A percentile compares a stretch with the other conserved stretches of the same genome.
These are phyloP conservation scores for Tenthredo amoena DNA, from an alignment of 2,888 invertebrate genomes.

Conservation along the genomic window DNA sequence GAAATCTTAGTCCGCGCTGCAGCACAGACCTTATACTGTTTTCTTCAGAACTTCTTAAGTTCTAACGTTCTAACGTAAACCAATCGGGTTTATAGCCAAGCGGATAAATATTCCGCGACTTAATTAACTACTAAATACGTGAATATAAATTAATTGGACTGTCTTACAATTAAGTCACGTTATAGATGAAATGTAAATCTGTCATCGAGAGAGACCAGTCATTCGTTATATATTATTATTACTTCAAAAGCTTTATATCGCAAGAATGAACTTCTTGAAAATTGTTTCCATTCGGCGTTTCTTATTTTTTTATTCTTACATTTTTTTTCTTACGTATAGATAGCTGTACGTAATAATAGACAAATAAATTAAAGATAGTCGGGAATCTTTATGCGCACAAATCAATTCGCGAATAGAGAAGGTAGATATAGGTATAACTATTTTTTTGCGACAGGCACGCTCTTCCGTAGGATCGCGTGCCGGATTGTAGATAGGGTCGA, in stretches of 20 bases:
- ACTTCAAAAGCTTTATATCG: background rate
- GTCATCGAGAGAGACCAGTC: background rate
- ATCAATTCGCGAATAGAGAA: background rate
- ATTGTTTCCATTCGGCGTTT: background rate
- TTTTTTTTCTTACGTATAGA: background rate
- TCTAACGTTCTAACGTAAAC: constrained; percentile 35
- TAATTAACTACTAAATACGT: constrained; percentile 17
- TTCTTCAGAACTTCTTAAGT: background rate
- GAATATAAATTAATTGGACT: background rate
- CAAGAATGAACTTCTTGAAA: background rate
- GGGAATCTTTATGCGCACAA: background rate
- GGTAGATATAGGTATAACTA: background rate
- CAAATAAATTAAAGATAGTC: background rate
- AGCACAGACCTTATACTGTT: background rate
- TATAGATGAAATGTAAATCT: background rate
- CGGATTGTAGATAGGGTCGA: constrained; percentile 39
- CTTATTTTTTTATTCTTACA: background rate
- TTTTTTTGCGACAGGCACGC: background rate
- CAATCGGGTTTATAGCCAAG: constrained; percentile 15
- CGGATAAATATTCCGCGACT: constrained; percentile 4
- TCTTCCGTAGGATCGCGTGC: constrained; percentile 37
- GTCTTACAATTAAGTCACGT: background rate
- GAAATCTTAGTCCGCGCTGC: background rate
- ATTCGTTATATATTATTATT: too few relatives aligned
- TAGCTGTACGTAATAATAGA: background rate